Base-by-base conservation (phyloP, 2,113 vertebrate species). In the Leucopternis melanops region DNA sequence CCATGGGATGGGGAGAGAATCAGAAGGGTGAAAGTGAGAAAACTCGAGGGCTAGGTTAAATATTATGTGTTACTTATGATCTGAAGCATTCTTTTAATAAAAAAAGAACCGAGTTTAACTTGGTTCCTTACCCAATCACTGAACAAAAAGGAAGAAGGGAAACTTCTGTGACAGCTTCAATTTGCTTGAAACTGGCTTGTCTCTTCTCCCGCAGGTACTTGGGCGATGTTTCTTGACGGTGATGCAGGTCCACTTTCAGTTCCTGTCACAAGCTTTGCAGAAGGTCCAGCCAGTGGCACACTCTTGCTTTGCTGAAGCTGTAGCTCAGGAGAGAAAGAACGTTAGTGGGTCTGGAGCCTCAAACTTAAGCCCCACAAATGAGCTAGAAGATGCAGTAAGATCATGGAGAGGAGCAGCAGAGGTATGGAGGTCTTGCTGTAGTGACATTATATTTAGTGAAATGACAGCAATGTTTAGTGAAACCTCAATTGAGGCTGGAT, bases 211-310 rank as follows among this genome's bases (percentile, higher is more conserved):
- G 8, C 96, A 99, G 99, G 99, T 99, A 58, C 98, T 99, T 85
- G 99, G 99, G 62, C 98, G 99, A 74, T 99, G 99, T 96, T 99
- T 99, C 98, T 95, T 99, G 98, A 99, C 99, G 0, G 99, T 99
- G 98, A 99, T 99, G 98, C 99, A 99, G 98, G 99, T 99, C 95
- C 99, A 99, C 97, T 99, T 99, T 97, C 99, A 99, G 98, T 99
- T 99, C 98, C 97, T 99, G 86, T 99, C 99, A 7, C 99, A 99
- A 70, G 99, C 99, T 8, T 85, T 99, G 96, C 99, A 99, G 98
- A 99, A 99, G 84, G 99, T 99, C 69, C 99, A 99, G 97, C 99
- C 99, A 0, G 99, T 99, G 97, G 99, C 99, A 25, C 99, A 99
- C 97, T 99, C 99, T 26, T 99, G 99, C 96, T 98, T 99, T 97